Conservation (phyloP, 2,797 vertebrate species). For the Clarias laeviceps region DNA sequence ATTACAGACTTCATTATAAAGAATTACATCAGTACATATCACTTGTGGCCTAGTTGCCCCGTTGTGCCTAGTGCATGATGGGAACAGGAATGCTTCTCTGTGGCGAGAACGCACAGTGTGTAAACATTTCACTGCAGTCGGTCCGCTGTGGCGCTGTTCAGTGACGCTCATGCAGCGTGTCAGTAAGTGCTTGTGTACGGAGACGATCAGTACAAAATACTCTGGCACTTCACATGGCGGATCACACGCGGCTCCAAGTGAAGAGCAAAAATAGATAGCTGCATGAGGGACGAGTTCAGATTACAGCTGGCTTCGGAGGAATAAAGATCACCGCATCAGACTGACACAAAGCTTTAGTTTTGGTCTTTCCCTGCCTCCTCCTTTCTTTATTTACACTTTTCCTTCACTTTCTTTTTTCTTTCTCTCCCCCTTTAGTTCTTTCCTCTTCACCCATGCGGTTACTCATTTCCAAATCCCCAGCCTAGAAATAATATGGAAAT, state of each 20-base stretch:
- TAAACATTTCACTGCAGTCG: conserved; percentile 40
- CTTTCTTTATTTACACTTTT: conserved; percentile 21
- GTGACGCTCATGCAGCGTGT: conserved; percentile 16
- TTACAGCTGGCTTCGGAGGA: neutral
- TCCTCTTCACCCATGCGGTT: neutral
- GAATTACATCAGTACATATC: neutral
- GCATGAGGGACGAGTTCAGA: neutral
- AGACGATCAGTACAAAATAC: conserved; percentile 25
- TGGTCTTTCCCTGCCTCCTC: neutral
- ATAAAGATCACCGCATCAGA: neutral
- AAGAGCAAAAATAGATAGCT: conserved; percentile 5
- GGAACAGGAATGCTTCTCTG: conserved; percentile 30
- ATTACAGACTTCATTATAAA: conserved; percentile 17
- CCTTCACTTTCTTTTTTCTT: neutral
- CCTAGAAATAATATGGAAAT: conserved; percentile 29
- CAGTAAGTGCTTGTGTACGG: conserved; percentile 43
- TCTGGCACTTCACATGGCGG: conserved; percentile 37
- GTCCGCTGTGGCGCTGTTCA: conserved; percentile 12
- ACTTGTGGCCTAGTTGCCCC: neutral
- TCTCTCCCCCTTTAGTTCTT: neutral
- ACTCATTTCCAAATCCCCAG: conserved; percentile 28
- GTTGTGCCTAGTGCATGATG: conserved; percentile 29
- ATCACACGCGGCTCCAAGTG: conserved; percentile 17
- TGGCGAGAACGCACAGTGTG: conserved; percentile 34
- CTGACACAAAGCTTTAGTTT: neutral